phyloP scores from a whole-genome alignment of 2,888 invertebrate genomes.

The Calephelis perditalis region DNA sequence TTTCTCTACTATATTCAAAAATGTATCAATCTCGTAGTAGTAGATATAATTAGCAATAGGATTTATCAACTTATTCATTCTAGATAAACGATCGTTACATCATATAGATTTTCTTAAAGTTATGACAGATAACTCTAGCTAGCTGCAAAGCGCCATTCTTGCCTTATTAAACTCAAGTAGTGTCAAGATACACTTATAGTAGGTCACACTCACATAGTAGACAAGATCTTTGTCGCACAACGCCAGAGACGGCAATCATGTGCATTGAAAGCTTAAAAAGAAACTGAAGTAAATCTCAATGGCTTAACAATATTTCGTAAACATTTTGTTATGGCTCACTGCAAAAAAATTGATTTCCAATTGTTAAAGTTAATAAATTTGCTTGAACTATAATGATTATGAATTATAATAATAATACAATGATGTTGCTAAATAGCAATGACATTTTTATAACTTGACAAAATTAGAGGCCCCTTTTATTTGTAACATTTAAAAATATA shows the following conservation, averaged over 20 bases:
- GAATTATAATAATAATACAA: no score
- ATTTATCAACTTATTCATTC: conserved; percentile 10
- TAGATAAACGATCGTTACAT: conserved; percentile 43
- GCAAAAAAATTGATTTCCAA: no score
- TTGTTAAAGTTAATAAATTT: no score
- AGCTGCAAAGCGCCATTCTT: conserved; percentile 50
- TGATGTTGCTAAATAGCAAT: no score
- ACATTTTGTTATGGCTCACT: no score
- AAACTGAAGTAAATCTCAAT: conserved; percentile 21
- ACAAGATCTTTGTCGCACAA: conserved; percentile 51
- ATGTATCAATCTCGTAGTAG: background rate
- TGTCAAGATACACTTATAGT: conserved; percentile 58
- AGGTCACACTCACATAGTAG: conserved; percentile 58
- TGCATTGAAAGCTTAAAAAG: conserved; percentile 27
- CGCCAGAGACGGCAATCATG: conserved; percentile 27
- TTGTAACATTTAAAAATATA: conserved; percentile 3
- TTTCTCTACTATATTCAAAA: conserved; percentile 2
- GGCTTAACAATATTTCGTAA: background rate
- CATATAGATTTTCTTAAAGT: conserved; percentile 28
- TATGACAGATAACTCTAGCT: conserved; percentile 27
- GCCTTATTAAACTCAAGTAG: conserved; percentile 62
- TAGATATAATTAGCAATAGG: background rate
- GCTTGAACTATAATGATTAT: no score
- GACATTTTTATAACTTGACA: no score
- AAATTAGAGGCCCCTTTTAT: no score